These are phyloP conservation scores for Coelinius sp. DNA, from an alignment of 2,888 invertebrate genomes.

Conservation along the genomic window DNA sequence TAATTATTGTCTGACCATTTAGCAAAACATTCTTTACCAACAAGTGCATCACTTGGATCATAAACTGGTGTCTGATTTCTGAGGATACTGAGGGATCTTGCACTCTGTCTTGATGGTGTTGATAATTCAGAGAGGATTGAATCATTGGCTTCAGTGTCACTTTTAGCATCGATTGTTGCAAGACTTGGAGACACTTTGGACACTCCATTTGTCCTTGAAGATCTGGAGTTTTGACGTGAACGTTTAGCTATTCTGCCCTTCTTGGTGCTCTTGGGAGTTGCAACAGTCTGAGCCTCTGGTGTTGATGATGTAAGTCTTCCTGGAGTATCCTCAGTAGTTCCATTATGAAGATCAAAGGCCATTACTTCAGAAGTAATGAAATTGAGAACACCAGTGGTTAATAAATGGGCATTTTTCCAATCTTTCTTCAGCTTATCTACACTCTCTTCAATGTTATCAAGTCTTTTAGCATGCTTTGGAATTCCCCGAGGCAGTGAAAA, in stretches of 20 bases:
- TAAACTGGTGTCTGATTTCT: constrained; percentile 35
- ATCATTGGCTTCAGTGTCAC: constrained; percentile 18
- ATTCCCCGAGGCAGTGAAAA: constrained; percentile 58
- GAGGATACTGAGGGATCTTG: constrained; percentile 17
- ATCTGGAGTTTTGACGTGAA: constrained; percentile 53
- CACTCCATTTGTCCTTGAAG: constrained; percentile 40
- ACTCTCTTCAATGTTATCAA: constrained; percentile 46
- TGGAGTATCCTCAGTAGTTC: constrained; percentile 54
- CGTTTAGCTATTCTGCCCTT: constrained; percentile 72
- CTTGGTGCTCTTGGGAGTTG: constrained; percentile 73
- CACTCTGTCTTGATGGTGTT: constrained; percentile 38
- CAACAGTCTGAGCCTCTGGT: constrained; percentile 59
- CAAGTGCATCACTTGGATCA: constrained; percentile 51
- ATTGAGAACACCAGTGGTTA: constrained; percentile 54
- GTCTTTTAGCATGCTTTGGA: constrained; percentile 57
- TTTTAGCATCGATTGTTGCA: constrained; percentile 22
- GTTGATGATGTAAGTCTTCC: constrained; percentile 60
- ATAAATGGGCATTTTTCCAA: constrained; percentile 60
- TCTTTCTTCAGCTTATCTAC: constrained; percentile 56
- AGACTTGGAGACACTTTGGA: constrained; percentile 40
- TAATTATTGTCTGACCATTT: constrained; percentile 80
- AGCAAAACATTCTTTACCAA: constrained; percentile 73
- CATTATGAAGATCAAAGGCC: constrained; percentile 53
- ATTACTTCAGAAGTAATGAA: constrained; percentile 53
- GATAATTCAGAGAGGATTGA: constrained; percentile 12